These are phyloP conservation scores for Zalophus californianus DNA, from an alignment of 2,797 vertebrate species.

Conservation along the genomic window DNA sequence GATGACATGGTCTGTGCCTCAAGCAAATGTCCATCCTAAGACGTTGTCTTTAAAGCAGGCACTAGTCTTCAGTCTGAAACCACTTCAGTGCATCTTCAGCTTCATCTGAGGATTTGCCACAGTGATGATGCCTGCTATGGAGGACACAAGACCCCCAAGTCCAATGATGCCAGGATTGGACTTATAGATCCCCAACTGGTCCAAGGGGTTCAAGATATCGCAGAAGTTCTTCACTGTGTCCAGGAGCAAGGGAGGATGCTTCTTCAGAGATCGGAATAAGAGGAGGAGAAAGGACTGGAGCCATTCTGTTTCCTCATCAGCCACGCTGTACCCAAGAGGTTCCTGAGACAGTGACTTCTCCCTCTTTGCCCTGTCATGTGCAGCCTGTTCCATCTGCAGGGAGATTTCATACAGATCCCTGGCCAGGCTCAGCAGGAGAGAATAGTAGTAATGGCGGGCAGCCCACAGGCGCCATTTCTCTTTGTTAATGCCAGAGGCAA, in stretches of 20 bases:
- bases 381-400: slow-evolving; percentile 89
- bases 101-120: slow-evolving; percentile 91
- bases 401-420: slow-evolving; percentile 92
- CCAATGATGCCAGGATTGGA: slow-evolving; percentile 93
- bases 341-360: slow-evolving; percentile 78
- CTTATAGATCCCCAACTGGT: slow-evolving; percentile 92
- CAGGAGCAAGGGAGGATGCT: slow-evolving; percentile 91
- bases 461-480: slow-evolving; percentile 92
- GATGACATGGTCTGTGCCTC: background rate
- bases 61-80: slow-evolving; percentile 5
- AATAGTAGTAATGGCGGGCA: slow-evolving; percentile 92
- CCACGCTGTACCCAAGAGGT: slow-evolving; percentile 72
- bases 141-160: slow-evolving; percentile 95
- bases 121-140: slow-evolving; percentile 93
- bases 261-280: slow-evolving; percentile 89
- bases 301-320: slow-evolving; percentile 84
- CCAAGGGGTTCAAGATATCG: slow-evolving; percentile 94
- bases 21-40: background rate
- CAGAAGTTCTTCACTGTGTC: slow-evolving; percentile 95
- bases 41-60: background rate
- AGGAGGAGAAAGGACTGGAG: slow-evolving; percentile 89
- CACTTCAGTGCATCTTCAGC: slow-evolving; percentile 86
- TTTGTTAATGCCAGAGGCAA: slow-evolving; percentile 88
- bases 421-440: slow-evolving; percentile 91
- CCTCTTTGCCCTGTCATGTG: slow-evolving; percentile 82